Percentiles rank a stretch among this genome's conserved stretches.
phyloP scores from a whole-genome alignment of 2,888 invertebrate genomes.

The Drosophila neonasuta region DNA sequence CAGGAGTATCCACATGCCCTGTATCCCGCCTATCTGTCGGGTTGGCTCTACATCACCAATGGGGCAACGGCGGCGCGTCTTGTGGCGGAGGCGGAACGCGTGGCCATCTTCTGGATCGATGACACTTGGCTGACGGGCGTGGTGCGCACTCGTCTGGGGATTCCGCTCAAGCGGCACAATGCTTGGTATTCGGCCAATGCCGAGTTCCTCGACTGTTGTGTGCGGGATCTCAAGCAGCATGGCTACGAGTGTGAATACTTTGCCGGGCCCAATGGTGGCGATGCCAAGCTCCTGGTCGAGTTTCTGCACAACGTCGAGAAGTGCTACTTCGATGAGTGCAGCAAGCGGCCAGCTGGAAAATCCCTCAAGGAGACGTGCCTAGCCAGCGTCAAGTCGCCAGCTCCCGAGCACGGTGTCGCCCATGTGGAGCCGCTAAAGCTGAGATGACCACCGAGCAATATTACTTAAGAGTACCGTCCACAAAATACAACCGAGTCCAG shows the following conservation, averaged over 20 bases:
- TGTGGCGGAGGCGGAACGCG: constrained; percentile 83
- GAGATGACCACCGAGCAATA: constrained; percentile 49
- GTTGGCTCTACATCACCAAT: constrained; percentile 92
- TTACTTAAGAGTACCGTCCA: constrained; percentile 32
- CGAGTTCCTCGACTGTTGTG: constrained; percentile 89
- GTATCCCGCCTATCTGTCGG: constrained; percentile 91
- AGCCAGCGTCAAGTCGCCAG: constrained; percentile 80
- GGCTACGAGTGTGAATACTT: constrained; percentile 87
- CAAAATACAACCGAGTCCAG: constrained; percentile 16
- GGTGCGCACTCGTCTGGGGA: constrained; percentile 84
- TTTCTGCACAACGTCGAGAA: constrained; percentile 85
- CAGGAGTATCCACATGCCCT: constrained; percentile 85
- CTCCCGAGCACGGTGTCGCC: constrained; percentile 79
- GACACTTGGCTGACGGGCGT: constrained; percentile 93
- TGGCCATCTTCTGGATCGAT: constrained; percentile 95
- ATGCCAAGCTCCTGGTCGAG: constrained; percentile 86
- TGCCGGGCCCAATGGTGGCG: constrained; percentile 90
- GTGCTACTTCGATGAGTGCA: constrained; percentile 85
- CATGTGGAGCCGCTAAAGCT: constrained; percentile 73
- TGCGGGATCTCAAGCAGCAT: constrained; percentile 84
- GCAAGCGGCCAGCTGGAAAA: constrained; percentile 82
- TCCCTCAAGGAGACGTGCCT: constrained; percentile 85
- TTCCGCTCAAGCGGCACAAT: constrained; percentile 85
- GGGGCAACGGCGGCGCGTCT: constrained; percentile 85
- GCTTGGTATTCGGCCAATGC: constrained; percentile 87